These are phyloP conservation scores for Cebuella pygmaea DNA, from an alignment of 2,797 vertebrate species.

Conservation along the genomic window DNA sequence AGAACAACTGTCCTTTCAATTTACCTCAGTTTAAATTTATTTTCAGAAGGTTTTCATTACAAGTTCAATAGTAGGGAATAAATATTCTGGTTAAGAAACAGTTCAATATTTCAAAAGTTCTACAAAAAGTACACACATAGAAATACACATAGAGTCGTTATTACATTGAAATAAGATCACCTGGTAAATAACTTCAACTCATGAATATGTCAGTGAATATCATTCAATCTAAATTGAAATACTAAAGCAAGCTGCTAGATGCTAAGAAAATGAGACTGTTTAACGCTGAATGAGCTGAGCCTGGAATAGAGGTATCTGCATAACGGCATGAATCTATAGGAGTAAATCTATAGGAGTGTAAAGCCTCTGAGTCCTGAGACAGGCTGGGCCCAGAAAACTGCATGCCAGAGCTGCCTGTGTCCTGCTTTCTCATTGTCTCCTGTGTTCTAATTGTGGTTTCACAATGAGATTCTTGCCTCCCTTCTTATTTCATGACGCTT, in stretches of 20 bases:
- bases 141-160: background rate
- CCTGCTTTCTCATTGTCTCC: background rate
- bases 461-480: background rate
- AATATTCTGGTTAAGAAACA: constrained; percentile 8
- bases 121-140: background rate
- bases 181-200: background rate
- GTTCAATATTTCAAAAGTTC: background rate
- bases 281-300: background rate
- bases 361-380: background rate
- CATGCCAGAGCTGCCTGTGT: background rate
- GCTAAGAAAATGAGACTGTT: background rate
- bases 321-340: background rate
- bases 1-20: constrained; percentile 85
- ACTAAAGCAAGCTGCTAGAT: background rate
- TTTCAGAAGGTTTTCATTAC: background rate
- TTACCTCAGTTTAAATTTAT: constrained; percentile 59
- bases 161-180: background rate
- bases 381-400: background rate
- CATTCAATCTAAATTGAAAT: background rate
- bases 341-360: background rate
- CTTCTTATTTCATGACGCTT: constrained; percentile 4
- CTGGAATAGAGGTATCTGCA: background rate
- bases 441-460: background rate
- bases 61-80: background rate
- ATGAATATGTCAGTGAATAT: background rate